phyloP scores from a whole-genome alignment of 1,140 invertebrate species.

The Drosophila mauritiana region DNA sequence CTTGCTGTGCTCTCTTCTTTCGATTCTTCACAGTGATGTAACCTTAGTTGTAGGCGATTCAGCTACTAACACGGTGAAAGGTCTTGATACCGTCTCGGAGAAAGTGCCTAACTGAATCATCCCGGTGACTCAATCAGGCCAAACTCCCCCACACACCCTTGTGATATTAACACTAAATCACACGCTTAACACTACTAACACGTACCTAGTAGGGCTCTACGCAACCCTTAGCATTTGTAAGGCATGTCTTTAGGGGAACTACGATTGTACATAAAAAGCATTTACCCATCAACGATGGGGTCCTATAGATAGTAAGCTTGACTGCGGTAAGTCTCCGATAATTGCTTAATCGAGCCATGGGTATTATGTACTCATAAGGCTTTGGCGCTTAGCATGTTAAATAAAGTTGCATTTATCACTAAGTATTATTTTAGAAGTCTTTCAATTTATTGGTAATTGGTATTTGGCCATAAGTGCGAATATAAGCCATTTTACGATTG shows the following conservation, averaged over 20 bases:
- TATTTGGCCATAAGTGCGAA: conserved; percentile 15
- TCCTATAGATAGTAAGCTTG: conserved; percentile 46
- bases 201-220: conserved; percentile 48
- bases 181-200: conserved; percentile 60
- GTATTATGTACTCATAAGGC: conserved; percentile 46
- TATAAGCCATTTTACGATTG: background rate
- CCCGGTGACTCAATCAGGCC: conserved; percentile 36
- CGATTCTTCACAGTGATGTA: conserved; percentile 78
- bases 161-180: conserved; percentile 79
- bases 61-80: conserved; percentile 65
- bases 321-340: conserved; percentile 35
- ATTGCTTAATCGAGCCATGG: conserved; percentile 46
- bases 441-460: conserved; percentile 53
- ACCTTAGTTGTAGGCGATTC: conserved; percentile 75
- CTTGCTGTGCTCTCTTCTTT: conserved; percentile 65
- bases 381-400: conserved; percentile 57
- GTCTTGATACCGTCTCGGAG: conserved; percentile 76
- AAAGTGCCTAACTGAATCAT: conserved; percentile 64
- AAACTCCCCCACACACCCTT: conserved; percentile 46
- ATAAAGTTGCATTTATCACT: conserved; percentile 62
- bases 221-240: conserved; percentile 50
- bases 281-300: conserved; percentile 42
- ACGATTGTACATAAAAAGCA: conserved; percentile 45
- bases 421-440: conserved; percentile 25
- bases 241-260: conserved; percentile 39